Percentiles rank a stretch among this genome's conserved stretches.
Evolutionary conservation across 2,113 vertebrate genomes (phyloP).

Genomic region (Poeciliopsis retropinna): DNA sequence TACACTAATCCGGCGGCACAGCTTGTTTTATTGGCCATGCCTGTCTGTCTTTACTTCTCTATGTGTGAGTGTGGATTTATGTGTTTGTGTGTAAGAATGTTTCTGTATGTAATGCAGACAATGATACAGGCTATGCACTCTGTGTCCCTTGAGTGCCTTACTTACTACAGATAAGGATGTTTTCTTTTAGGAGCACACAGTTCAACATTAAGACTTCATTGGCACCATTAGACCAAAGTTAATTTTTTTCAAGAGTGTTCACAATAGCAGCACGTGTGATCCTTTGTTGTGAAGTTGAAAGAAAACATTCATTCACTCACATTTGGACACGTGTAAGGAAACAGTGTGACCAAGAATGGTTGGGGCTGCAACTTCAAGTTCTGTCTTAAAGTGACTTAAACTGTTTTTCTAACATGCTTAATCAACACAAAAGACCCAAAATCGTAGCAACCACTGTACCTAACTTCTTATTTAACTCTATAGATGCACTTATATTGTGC

Average conservation of each 20-base stretch:
- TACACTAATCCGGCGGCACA: constrained; percentile 63
- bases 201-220: constrained; percentile 15
- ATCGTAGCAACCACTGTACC: not conserved
- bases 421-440: not conserved
- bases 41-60: constrained; percentile 54
- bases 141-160: not conserved
- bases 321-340: constrained; percentile 31
- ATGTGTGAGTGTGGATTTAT: constrained; percentile 14
- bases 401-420: not conserved
- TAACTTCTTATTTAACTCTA: not conserved
- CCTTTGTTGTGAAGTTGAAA: constrained; percentile 45
- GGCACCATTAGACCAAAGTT: constrained; percentile 4
- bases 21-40: constrained; percentile 70
- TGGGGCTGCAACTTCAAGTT: constrained; percentile 20
- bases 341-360: constrained; percentile 57
- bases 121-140: constrained; percentile 19
- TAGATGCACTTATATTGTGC: no score
- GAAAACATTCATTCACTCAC: constrained; percentile 58
- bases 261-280: constrained; percentile 37
- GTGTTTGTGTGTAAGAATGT: constrained; percentile 8
- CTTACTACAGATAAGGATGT: constrained; percentile 6
- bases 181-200: not conserved
- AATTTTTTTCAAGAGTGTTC: constrained; percentile 24
- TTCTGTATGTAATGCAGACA: constrained; percentile 15
- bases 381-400: not conserved